Evolutionary conservation across 2,888 invertebrate species (phyloP), one percentile per base, ranked within the genome.

Genomic region (Ypsolopha scabrella): DNA sequence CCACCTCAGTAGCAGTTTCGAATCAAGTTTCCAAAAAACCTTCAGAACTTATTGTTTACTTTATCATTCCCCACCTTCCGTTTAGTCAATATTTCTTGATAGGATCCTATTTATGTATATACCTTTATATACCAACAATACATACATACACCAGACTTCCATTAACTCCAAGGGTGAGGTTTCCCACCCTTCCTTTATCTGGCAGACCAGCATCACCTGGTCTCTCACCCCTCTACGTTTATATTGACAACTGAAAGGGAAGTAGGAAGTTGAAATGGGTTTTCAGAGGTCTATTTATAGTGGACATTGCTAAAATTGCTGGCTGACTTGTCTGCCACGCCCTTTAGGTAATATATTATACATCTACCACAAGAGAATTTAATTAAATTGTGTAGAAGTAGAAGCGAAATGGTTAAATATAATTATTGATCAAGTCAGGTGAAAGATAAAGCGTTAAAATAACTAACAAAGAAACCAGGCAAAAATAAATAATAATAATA

Each of bases 1-100:
- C 52, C 52, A 45, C 52, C 47, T 50, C n/a, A 8, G 43, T 43
- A 43, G 43, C 43, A 24, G 14, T 13, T 10, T 14, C 43, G 24
- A 43, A 43, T 14, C 11, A 24, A 24, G 24, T 24, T 24, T 24
- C 2, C 24, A 2, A 24, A 24, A 24, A 24, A 24, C 24, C 24
- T 24, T 24, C 24, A 24, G 4, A 24, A 24, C 24, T 24, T 24
- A 24, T 24, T 24, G 24, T 24, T 24, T 24, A 24, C 24, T 24
- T 24, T 24, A 24, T 24, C 24, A 4, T 4, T 24, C 24, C 24
- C 24, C 24, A 24, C 24, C 24, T 24, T 24, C 24, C 24, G 24
- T 24, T 24, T 24, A 24, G 24, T 24, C 24, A 24, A 24, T 24
- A 24, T 24, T 24, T 24, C 24, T 43, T 43, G 14, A 24, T 43